Percentiles rank a stretch among this genome's conserved stretches.
phyloP scores from a whole-genome alignment of 1,140 invertebrate genomes.

The Lordiphosa clarofinis region DNA sequence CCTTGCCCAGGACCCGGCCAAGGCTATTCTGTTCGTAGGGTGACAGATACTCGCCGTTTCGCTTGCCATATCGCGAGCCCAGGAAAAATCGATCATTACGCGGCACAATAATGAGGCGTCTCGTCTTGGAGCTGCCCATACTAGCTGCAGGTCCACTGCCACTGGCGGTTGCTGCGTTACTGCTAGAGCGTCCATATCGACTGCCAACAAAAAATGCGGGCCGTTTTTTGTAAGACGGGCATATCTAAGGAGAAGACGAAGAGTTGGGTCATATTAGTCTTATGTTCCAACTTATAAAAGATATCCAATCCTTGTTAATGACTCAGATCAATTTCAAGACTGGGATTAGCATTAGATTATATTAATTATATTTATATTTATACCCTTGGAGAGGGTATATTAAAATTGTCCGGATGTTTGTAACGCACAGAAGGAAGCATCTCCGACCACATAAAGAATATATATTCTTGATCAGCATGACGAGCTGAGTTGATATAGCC shows the following conservation, averaged over 20 bases:
- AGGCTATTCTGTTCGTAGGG: slow-evolving; percentile 52
- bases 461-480: too few species aligned
- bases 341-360: too few species aligned
- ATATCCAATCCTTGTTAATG: too few species aligned
- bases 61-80: slow-evolving; percentile 76
- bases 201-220: slow-evolving; percentile 76
- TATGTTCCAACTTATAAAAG: too few species aligned
- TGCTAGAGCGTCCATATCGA: slow-evolving; percentile 71
- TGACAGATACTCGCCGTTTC: slow-evolving; percentile 44
- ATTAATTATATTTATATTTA: too few species aligned
- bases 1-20: slow-evolving; percentile 28
- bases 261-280: neutral
- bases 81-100: slow-evolving; percentile 77
- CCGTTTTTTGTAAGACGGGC: slow-evolving; percentile 53
- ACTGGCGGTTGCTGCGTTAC: slow-evolving; percentile 16
- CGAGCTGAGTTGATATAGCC: too few species aligned
- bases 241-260: slow-evolving; percentile 25
- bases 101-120: slow-evolving; percentile 65
- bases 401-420: too few species aligned
- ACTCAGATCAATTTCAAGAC: too few species aligned
- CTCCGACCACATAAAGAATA: too few species aligned
- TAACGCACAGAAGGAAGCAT: too few species aligned
- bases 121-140: slow-evolving; percentile 47
- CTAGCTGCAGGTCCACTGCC: slow-evolving; percentile 1
- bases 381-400: too few species aligned